Percentiles rank a stretch among this genome's conserved stretches.
Evolutionary conservation across 2,888 invertebrate species (phyloP).

Genomic region (Dolichomitus sp.): DNA sequence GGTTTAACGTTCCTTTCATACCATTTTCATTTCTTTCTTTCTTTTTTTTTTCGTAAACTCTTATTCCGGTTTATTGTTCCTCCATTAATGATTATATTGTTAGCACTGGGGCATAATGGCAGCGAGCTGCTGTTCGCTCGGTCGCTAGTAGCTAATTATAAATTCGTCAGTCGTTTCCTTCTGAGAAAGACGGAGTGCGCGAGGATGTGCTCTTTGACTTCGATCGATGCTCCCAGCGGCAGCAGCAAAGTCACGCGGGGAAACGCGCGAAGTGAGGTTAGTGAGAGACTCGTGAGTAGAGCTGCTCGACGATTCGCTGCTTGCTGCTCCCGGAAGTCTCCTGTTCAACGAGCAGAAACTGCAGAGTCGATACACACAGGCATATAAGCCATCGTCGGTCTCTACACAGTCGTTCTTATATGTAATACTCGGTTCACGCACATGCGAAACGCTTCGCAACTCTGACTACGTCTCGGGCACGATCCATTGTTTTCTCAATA

Average conservation of each 20-base stretch:
- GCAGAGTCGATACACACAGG: constrained; percentile 40
- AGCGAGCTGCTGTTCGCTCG: constrained; percentile 24
- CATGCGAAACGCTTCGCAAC: constrained; percentile 43
- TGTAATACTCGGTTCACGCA: constrained; percentile 49
- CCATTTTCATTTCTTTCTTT: constrained; percentile 20
- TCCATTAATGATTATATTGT: constrained; percentile 63
- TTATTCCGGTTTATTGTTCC: constrained; percentile 62
- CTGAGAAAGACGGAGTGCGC: constrained; percentile 55
- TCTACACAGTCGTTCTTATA: not conserved
- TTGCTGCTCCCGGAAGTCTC: constrained; percentile 63
- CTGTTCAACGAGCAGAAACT: constrained; percentile 64
- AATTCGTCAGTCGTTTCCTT: constrained; percentile 68
- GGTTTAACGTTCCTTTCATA: constrained; percentile 30
- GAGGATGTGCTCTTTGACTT: constrained; percentile 68
- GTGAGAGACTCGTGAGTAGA: not conserved
- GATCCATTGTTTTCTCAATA: constrained; percentile 64
- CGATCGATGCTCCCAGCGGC: constrained; percentile 64
- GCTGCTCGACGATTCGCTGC: constrained; percentile 43
- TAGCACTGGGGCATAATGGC: not conserved
- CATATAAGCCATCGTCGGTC: constrained; percentile 10
- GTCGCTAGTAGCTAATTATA: constrained; percentile 56
- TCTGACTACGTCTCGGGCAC: constrained; percentile 28
- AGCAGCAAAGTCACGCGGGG: not conserved
- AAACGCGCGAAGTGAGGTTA: constrained; percentile 1
- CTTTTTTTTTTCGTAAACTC: constrained; percentile 33